A percentile compares a stretch with the other conserved stretches of the same genome.
These are phyloP conservation scores for Papilio protenor DNA, from an alignment of 2,888 invertebrate genomes.

Conservation along the genomic window DNA sequence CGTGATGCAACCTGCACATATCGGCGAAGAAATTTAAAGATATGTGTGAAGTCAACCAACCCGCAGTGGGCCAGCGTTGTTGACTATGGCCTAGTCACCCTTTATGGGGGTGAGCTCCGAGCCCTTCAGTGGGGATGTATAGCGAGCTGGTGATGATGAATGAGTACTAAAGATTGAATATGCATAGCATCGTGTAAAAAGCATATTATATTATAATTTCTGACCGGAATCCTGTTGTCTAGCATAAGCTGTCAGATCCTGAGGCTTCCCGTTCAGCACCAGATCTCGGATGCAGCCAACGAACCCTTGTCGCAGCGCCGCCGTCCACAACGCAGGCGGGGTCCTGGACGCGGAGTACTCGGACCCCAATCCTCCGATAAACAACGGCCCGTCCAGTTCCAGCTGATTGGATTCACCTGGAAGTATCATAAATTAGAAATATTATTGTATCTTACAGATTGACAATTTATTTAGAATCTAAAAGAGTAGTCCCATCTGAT, in stretches of 20 bases:
- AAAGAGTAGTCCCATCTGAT: too few species aligned
- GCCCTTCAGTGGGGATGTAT: too few species aligned
- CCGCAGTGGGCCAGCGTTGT: too few species aligned
- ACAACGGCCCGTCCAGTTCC: conserved; percentile 94
- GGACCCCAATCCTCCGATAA: conserved; percentile 94
- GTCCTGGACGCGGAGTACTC: conserved; percentile 90
- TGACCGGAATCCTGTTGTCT: conserved; percentile 95
- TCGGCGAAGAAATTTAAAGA: too few species aligned
- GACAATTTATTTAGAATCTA: not conserved
- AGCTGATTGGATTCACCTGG: conserved; percentile 93
- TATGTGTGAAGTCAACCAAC: too few species aligned
- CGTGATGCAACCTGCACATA: too few species aligned
- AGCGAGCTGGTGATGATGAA: too few species aligned
- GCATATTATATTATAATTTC: conserved; percentile 44
- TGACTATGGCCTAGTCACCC: too few species aligned
- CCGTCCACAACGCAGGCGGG: conserved; percentile 96
- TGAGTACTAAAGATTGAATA: too few species aligned
- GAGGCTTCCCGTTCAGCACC: conserved; percentile 92
- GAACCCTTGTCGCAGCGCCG: conserved; percentile 94
- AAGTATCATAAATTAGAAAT: conserved; percentile 44
- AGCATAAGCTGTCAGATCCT: conserved; percentile 95
- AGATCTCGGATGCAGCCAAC: conserved; percentile 97
- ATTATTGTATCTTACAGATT: not conserved
- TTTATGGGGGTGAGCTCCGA: too few species aligned
- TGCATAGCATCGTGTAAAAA: too few species aligned